Conservation (phyloP, 53 echinoderm and acorn worm genomes). For the Apostichopus leukothele region DNA sequence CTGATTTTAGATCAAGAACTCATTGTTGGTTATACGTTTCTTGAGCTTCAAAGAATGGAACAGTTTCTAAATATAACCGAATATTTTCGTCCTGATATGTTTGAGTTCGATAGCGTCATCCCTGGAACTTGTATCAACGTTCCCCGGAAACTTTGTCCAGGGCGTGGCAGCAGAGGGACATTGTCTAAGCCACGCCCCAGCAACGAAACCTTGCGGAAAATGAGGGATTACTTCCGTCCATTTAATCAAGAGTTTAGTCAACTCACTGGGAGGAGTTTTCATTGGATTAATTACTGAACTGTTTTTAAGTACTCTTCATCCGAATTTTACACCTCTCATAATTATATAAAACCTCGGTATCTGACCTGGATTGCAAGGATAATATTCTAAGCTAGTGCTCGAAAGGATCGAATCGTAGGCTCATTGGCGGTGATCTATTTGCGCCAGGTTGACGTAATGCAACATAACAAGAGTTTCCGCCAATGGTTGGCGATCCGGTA, state of each 20-base stretch:
- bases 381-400: no score
- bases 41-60: conserved; percentile 70
- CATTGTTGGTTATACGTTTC: conserved; percentile 55
- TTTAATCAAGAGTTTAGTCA: conserved; percentile 72
- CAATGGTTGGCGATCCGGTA: no score
- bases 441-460: no score
- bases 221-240: conserved; percentile 86
- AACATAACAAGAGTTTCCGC: no score
- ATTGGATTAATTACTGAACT: conserved; percentile 59
- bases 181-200: conserved; percentile 73
- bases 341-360: no score
- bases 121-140: conserved; percentile 55
- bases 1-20: conserved; percentile 69
- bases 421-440: no score
- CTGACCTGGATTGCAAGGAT: no score
- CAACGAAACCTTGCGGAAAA: conserved; percentile 60
- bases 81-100: conserved; percentile 70
- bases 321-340: no score
- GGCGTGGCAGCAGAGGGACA: conserved; percentile 69
- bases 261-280: conserved; percentile 68
- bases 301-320: no score
- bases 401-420: no score
- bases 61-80: conserved; percentile 67
- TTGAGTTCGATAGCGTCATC: conserved; percentile 50
- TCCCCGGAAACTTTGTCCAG: conserved; percentile 65